Base-by-base conservation (phyloP, 2,888 invertebrate species). In the Xestobium rufovillosum region DNA sequence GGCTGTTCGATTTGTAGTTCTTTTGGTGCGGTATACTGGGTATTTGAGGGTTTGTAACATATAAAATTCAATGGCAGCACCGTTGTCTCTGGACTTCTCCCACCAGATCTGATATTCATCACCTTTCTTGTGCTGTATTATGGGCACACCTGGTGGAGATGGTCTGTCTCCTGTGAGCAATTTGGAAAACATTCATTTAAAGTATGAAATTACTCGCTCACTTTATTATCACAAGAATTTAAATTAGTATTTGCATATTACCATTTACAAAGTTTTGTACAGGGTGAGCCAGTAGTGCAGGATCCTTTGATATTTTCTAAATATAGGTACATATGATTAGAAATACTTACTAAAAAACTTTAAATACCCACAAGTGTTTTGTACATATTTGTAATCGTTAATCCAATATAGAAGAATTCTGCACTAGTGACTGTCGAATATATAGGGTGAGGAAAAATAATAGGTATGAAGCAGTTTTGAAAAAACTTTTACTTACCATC, bases 131-230 rank as follows among this genome's bases (percentile, higher is more conserved):
- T 79, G 79, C 39, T 81, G 78, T n/a, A 87, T 75, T 8, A 72
- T 69, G 0, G 91, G 83, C 3, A 73, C 70, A 0, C 86, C 86
- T 0, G 92, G 91, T 1, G 78, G 68, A 26, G 82, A 80, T 1
- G 92, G 94, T 9, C 80, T 73, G 56, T 86, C 86, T 4, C 83
- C 85, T 80, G n/a, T n/a, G n/a, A n/a, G n/a, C n/a, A n/a, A n/a
- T n/a, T n/a, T n/a, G n/a, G n/a, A n/a, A n/a, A n/a, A n/a, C n/a
- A n/a, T n/a, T n/a, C 48, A n/a, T n/a, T n/a, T n/a, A n/a, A 17
- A 42, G 32, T n/a, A 38, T 23, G 23, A 34, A 31, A 39, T n/a
- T n/a, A n/a, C n/a, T n/a, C n/a, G n/a, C n/a, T n/a, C n/a, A n/a
- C n/a, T n/a, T n/a, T n/a, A n/a, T n/a, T n/a, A n/a, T n/a, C n/a